Percentiles rank a stretch among this genome's conserved stretches.
These are phyloP conservation scores for Hycleus cichorii DNA, from an alignment of 1,140 invertebrate species.

Conservation along the genomic window DNA sequence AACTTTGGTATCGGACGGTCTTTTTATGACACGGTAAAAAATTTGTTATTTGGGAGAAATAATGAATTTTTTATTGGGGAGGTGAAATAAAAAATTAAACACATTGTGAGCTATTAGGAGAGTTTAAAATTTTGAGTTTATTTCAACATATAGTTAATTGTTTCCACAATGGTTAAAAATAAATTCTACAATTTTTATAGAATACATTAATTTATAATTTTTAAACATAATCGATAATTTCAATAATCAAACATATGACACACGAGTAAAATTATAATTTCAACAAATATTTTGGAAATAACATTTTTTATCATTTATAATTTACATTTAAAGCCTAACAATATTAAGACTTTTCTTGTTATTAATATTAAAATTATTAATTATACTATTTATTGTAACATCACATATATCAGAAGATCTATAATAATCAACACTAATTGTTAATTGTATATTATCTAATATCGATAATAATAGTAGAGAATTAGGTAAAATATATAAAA, in stretches of 20 bases:
- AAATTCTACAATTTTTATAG: conserved; percentile 4
- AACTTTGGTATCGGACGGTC: too few species aligned
- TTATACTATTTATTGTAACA: conserved; percentile 25
- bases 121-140: too few species aligned
- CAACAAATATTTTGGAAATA: conserved; percentile 1
- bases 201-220: background rate
- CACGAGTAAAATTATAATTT: conserved; percentile 2
- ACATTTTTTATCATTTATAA: conserved; percentile 5
- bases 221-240: conserved; percentile 4
- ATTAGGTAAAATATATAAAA: conserved; percentile 1
- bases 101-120: too few species aligned
- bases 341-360: conserved; percentile 13
- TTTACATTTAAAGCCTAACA: conserved; percentile 17
- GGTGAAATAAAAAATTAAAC: too few species aligned
- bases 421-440: conserved; percentile 9
- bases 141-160: background rate
- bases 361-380: conserved; percentile 1
- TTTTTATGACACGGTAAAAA: too few species aligned
- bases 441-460: conserved; percentile 7
- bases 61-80: too few species aligned
- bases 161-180: conserved; percentile 11
- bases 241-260: conserved; percentile 9
- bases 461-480: background rate
- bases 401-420: conserved; percentile 25
- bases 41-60: too few species aligned